A percentile compares a stretch with the other conserved stretches of the same genome.
Conservation (phyloP, 2,888 invertebrate genomes). For the Zhuqinia jingwanae region DNA sequence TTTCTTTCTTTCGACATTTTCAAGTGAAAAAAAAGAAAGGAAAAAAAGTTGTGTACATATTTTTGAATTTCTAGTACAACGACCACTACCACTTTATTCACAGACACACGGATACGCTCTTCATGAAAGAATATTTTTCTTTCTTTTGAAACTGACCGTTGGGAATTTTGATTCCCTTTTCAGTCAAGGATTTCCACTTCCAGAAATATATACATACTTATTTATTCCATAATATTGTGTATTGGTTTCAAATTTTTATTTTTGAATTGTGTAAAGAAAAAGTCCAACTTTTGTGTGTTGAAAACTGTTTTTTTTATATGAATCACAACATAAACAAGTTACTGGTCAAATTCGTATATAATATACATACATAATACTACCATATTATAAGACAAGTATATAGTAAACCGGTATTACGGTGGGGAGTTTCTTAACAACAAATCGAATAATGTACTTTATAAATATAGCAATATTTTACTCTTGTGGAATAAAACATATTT, state of each 20-base stretch:
- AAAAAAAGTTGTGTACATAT: background rate
- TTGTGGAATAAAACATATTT: conserved; percentile 57
- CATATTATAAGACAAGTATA: too few species aligned
- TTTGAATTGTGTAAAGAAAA: conserved; percentile 44
- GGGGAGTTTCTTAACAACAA: background rate
- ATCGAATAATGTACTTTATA: conserved; percentile 5
- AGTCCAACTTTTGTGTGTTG: background rate
- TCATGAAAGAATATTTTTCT: background rate
- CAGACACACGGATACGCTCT: too few species aligned
- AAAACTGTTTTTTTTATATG: background rate
- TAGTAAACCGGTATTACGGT: too few species aligned
- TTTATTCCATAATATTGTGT: conserved; percentile 23
- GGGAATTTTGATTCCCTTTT: conserved; percentile 17
- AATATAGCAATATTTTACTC: conserved; percentile 57
- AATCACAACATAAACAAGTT: conserved; percentile 17
- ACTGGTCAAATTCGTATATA: too few species aligned
- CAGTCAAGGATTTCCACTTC: background rate
- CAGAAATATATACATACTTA: too few species aligned
- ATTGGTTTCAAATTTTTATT: conserved; percentile 17
- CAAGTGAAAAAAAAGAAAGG: background rate
- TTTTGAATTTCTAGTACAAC: conserved; percentile 18
- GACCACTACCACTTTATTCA: background rate
- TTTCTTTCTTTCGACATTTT: background rate
- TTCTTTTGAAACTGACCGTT: conserved; percentile 54
- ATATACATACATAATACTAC: too few species aligned